Percentiles rank a stretch among this genome's conserved stretches.
These are phyloP conservation scores for Sakesphorus luctuosus DNA, from an alignment of 2,113 vertebrate genomes.

Conservation along the genomic window DNA sequence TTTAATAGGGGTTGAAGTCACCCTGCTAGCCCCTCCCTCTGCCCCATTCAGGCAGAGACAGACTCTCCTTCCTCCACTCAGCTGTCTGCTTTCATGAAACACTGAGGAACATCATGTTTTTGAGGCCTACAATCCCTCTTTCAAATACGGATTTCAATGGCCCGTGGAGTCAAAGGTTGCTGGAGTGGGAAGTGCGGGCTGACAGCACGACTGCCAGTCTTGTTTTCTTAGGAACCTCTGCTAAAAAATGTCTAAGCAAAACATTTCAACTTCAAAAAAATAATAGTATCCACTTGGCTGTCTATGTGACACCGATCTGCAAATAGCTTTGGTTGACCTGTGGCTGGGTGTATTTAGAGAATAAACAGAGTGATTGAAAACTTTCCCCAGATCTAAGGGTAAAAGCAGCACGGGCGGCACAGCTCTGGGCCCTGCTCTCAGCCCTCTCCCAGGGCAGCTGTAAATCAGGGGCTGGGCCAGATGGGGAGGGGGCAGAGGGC, in stretches of 20 bases:
- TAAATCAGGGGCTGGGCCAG: not conserved
- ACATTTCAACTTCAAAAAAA: constrained; percentile 62
- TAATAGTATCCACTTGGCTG: constrained; percentile 36
- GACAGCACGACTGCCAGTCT: not conserved
- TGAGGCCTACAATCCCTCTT: constrained; percentile 1
- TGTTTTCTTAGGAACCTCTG: constrained; percentile 60
- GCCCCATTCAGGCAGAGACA: not conserved
- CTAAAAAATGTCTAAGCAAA: constrained; percentile 53
- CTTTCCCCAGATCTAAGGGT: constrained; percentile 14
- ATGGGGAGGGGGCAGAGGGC: not conserved
- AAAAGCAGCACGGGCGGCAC: not conserved
- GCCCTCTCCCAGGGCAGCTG: not conserved
- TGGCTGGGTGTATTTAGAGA: constrained; percentile 53
- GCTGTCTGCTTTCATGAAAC: not conserved
- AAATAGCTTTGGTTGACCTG: constrained; percentile 58
- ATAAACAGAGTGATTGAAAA: constrained; percentile 54
- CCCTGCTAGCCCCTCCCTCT: not conserved
- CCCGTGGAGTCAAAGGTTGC: not conserved
- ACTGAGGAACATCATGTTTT: not conserved
- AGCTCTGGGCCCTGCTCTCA: not conserved
- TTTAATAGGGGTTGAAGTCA: not conserved
- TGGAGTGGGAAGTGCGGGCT: constrained; percentile 32
- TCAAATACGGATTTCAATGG: constrained; percentile 1
- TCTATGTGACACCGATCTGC: constrained; percentile 11
- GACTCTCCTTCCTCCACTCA: not conserved